A percentile compares a stretch with the other conserved stretches of the same genome.
phyloP scores from a whole-genome alignment of 2,888 invertebrate genomes.

The Sinohyriopsis cumingii region DNA sequence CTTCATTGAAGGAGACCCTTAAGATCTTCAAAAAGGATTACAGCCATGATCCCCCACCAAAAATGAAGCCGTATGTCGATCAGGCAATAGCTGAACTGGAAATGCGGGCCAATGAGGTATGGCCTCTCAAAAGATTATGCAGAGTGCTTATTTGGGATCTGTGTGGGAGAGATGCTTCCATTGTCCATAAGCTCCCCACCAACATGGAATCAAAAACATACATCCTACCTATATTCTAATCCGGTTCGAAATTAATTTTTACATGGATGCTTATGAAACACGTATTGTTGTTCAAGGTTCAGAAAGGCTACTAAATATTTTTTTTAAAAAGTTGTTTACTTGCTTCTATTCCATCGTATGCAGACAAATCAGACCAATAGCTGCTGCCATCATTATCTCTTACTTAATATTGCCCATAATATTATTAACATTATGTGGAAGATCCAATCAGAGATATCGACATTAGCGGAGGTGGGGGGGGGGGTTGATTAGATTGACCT shows the following conservation, averaged over 20 bases:
- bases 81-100: slow-evolving; percentile 29
- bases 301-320: too few species aligned
- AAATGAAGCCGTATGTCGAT: slow-evolving; percentile 36
- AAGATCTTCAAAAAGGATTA: slow-evolving; percentile 34
- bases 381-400: too few species aligned
- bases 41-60: slow-evolving; percentile 25
- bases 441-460: too few species aligned
- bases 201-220: slow-evolving; percentile 45
- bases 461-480: too few species aligned
- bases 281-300: too few species aligned
- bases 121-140: slow-evolving; percentile 41
- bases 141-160: slow-evolving; percentile 40
- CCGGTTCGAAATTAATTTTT: background rate
- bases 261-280: too few species aligned
- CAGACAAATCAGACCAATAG: too few species aligned
- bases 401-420: too few species aligned
- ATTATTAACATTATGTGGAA: too few species aligned
- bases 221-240: slow-evolving; percentile 39
- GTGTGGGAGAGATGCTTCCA: slow-evolving; percentile 39
- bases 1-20: slow-evolving; percentile 32
- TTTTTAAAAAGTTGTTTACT: too few species aligned
- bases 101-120: slow-evolving; percentile 22
- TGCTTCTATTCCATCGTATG: too few species aligned
- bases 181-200: slow-evolving; percentile 39
- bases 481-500: too few species aligned